These are phyloP conservation scores for Cyclophora punctaria DNA, from an alignment of 2,888 invertebrate genomes.

Conservation along the genomic window DNA sequence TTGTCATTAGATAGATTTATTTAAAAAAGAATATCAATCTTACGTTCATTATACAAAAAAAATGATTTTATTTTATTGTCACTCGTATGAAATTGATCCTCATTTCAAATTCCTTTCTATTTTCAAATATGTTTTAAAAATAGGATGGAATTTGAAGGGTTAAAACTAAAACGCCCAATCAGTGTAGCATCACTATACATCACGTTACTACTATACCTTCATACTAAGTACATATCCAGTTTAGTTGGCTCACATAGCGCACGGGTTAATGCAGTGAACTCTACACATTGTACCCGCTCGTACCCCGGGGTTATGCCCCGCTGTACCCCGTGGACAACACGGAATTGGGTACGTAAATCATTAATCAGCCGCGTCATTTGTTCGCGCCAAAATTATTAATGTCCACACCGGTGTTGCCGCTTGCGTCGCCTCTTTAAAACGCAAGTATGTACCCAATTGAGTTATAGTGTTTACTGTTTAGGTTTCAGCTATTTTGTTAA, in stretches of 20 bases:
- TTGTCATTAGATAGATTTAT: too few species aligned
- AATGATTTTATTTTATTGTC: too few species aligned
- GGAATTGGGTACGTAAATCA: conserved; percentile 68
- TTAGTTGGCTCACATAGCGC: conserved; percentile 8
- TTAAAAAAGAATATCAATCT: too few species aligned
- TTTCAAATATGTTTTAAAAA: too few species aligned
- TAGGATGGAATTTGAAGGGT: too few species aligned
- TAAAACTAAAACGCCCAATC: too few species aligned
- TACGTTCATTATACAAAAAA: too few species aligned
- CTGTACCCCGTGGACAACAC: conserved; percentile 39
- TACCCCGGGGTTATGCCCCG: background rate
- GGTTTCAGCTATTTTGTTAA: background rate
- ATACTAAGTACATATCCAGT: background rate
- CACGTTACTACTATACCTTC: too few species aligned
- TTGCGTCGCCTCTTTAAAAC: conserved; percentile 57
- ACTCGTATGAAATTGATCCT: too few species aligned
- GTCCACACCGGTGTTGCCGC: conserved; percentile 42
- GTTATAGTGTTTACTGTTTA: conserved; percentile 29
- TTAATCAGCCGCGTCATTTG: conserved; percentile 72
- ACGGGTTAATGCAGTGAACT: conserved; percentile 19
- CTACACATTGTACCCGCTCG: conserved; percentile 5
- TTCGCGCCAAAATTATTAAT: conserved; percentile 70
- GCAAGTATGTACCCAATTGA: conserved; percentile 32
- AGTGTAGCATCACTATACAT: too few species aligned
- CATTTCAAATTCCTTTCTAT: too few species aligned